These are phyloP conservation scores for Nixonia krombeini DNA, from an alignment of 1,140 invertebrate genomes.

Conservation along the genomic window DNA sequence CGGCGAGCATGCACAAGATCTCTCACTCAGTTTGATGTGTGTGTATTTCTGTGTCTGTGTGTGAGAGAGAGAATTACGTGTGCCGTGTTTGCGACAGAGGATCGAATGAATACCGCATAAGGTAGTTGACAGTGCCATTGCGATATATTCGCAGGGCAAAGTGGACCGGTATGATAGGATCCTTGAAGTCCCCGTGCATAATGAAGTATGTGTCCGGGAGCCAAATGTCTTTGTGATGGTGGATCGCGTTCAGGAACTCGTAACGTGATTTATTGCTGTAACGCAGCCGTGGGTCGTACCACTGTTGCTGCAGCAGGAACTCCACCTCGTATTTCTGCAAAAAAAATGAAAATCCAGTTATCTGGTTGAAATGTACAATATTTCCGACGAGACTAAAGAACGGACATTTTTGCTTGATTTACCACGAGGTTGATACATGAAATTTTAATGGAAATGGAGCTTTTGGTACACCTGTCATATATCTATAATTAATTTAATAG, in stretches of 20 bases:
- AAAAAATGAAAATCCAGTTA: too few species aligned
- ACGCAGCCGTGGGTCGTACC: conserved; percentile 88
- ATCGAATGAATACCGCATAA: conserved; percentile 81
- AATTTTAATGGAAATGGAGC: too few species aligned
- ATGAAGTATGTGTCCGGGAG: conserved; percentile 95
- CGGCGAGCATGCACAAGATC: conserved; percentile 14
- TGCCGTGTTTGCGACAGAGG: conserved; percentile 3
- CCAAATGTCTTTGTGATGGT: conserved; percentile 92
- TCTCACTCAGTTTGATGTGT: not conserved
- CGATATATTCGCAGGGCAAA: conserved; percentile 91
- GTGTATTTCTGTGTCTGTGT: conserved; percentile 1
- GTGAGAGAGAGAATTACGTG: conserved; percentile 9
- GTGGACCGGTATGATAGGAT: conserved; percentile 90
- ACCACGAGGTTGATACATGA: too few species aligned
- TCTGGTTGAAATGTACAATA: too few species aligned
- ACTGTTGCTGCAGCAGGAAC: conserved; percentile 91
- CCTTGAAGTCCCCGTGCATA: conserved; percentile 95
- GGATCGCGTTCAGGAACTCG: conserved; percentile 90
- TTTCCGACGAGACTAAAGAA: too few species aligned
- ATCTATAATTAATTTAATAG: too few species aligned
- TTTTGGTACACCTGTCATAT: too few species aligned
- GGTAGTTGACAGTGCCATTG: conserved; percentile 93
- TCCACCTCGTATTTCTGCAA: conserved; percentile 95
- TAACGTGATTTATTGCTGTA: conserved; percentile 89
- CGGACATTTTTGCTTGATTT: too few species aligned